These are phyloP conservation scores for Itoplectis maculator DNA, from an alignment of 2,888 invertebrate genomes.

Conservation along the genomic window DNA sequence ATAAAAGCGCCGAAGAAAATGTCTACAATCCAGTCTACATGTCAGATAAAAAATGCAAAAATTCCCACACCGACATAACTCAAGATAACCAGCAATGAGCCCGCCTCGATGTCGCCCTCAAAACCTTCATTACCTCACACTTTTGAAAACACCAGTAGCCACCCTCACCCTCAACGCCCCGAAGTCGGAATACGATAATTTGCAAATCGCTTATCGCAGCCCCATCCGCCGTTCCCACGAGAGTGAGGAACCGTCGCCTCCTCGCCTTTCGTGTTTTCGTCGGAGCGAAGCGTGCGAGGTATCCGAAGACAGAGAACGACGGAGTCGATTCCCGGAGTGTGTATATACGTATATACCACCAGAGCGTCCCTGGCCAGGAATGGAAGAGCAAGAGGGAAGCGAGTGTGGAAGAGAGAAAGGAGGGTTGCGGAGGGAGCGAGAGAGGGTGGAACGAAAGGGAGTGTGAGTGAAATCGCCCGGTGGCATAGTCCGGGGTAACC, in stretches of 20 bases:
- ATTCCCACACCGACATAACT: not conserved
- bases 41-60: not conserved
- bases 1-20: not conserved
- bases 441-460: slow-evolving; percentile 26
- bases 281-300: not conserved
- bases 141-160: not conserved
- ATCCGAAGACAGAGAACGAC: slow-evolving; percentile 7
- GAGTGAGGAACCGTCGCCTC: not conserved
- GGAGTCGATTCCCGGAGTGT: slow-evolving; percentile 29
- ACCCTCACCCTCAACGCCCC: too few relatives aligned
- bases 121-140: not conserved
- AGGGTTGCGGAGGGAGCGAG: slow-evolving; percentile 4
- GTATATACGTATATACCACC: slow-evolving; percentile 9
- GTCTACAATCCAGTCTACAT: not conserved
- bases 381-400: slow-evolving; percentile 19
- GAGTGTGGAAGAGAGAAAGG: slow-evolving; percentile 32
- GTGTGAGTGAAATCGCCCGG: slow-evolving; percentile 43
- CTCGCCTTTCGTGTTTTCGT: slow-evolving; percentile 25
- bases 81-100: not conserved
- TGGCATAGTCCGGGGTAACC: slow-evolving; percentile 58
- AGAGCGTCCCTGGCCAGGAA: slow-evolving; percentile 22
- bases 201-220: slow-evolving; percentile 36
- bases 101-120: not conserved
- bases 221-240: slow-evolving; percentile 11
- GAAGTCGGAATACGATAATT: slow-evolving; percentile 29